These are phyloP conservation scores for Eleutherodactylus coqui DNA, from an alignment of 2,797 vertebrate genomes.

Conservation along the genomic window DNA sequence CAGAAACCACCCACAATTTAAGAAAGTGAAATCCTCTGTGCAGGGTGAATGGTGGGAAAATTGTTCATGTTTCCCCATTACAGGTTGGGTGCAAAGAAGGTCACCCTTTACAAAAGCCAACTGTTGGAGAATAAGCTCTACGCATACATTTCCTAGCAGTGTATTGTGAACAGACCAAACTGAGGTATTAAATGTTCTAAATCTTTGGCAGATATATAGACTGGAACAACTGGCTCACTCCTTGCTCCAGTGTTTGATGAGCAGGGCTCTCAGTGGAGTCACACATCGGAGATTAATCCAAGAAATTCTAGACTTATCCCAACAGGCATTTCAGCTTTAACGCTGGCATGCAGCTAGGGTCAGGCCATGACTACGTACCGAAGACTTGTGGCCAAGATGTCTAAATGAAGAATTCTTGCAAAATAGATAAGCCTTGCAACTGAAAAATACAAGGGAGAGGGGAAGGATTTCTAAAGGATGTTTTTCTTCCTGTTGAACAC, in stretches of 20 bases:
- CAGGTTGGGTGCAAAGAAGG: conserved; percentile 54
- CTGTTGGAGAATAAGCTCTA: conserved; percentile 47
- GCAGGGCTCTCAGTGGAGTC: conserved; percentile 48
- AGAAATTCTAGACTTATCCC: conserved; percentile 55
- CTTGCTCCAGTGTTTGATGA: conserved; percentile 48
- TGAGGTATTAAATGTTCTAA: conserved; percentile 59
- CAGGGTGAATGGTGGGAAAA: conserved; percentile 39
- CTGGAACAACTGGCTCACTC: conserved; percentile 49
- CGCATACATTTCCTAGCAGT: conserved; percentile 26
- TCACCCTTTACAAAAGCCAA: conserved; percentile 54
- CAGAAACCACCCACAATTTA: conserved; percentile 47
- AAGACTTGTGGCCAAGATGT: conserved; percentile 51
- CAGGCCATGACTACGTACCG: conserved; percentile 38
- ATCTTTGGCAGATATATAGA: conserved; percentile 46
- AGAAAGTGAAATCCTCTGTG: background rate
- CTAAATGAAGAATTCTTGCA: conserved; percentile 45
- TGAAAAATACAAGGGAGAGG: conserved; percentile 31
- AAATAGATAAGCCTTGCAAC: conserved; percentile 58
- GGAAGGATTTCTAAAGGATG: conserved; percentile 59
- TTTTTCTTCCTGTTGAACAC: conserved; percentile 74
- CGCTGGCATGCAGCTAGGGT: conserved; percentile 46
- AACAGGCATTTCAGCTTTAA: conserved; percentile 42
- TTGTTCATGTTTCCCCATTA: conserved; percentile 19
- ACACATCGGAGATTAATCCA: conserved; percentile 52
- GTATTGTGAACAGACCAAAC: conserved; percentile 42